Evolutionary conservation across 2,113 vertebrate genomes (phyloP).

Genomic region (Peromyscus maniculatus): DNA sequence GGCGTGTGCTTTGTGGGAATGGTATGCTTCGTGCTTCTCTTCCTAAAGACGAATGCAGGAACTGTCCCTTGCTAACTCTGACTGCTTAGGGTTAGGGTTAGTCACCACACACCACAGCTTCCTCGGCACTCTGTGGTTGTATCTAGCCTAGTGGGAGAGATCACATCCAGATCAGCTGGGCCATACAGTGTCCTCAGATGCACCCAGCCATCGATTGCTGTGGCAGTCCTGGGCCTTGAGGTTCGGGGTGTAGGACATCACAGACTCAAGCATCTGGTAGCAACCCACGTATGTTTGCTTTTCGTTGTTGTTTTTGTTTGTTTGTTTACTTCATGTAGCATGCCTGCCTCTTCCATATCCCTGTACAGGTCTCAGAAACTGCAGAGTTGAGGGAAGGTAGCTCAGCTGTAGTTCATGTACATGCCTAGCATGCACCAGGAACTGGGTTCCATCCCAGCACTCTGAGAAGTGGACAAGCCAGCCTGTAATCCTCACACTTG

Average conservation of each 20-base stretch:
- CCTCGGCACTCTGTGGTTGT: rapidly evolving
- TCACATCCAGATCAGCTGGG: neutral
- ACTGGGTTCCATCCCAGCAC: neutral
- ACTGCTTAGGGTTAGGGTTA: neutral
- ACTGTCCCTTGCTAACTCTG: neutral
- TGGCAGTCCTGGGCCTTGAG: neutral
- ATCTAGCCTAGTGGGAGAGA: neutral
- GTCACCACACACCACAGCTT: neutral
- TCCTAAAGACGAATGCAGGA: neutral
- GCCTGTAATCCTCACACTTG: neutral
- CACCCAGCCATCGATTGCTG: neutral
- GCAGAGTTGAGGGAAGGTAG: neutral
- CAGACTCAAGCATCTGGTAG: neutral
- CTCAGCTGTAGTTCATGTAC: neutral
- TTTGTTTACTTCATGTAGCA: neutral
- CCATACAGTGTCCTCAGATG: neutral
- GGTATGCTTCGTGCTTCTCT: neutral
- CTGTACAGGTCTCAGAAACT: neutral
- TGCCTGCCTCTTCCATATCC: neutral
- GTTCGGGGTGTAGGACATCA: neutral
- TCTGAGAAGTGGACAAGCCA: neutral
- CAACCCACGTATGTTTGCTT: neutral
- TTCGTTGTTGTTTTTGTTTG: neutral
- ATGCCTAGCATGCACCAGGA: neutral
- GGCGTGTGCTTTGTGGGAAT: neutral